These are phyloP conservation scores for Entomobrya proxima DNA, from an alignment of 2,888 invertebrate genomes.

Conservation along the genomic window DNA sequence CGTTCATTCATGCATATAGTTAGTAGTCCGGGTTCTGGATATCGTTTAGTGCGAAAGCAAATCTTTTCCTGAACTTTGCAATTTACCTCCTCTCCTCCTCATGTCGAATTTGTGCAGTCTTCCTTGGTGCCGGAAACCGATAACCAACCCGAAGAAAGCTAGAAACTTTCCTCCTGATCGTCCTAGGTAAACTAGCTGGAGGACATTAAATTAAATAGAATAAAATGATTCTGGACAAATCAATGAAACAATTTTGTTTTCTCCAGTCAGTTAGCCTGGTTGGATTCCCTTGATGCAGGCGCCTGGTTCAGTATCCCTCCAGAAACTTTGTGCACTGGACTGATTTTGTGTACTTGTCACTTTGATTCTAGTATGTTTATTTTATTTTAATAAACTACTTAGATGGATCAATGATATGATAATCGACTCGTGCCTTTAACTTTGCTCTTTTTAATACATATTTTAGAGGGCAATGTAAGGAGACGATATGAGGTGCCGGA, in stretches of 20 bases:
- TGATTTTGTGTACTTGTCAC: constrained; percentile 26
- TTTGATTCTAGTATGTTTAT: constrained; percentile 37
- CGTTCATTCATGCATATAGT: too few relatives aligned
- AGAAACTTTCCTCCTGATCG: constrained; percentile 42
- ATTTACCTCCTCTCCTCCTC: neutral
- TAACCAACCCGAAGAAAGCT: neutral
- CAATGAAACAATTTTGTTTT: neutral
- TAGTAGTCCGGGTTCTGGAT: neutral
- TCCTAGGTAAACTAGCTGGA: constrained; percentile 3
- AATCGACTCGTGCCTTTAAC: too few relatives aligned
- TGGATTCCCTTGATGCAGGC: constrained; percentile 48
- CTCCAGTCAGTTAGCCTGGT: constrained; percentile 45
- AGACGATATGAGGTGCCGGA: constrained; percentile 13
- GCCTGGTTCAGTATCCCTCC: constrained; percentile 53
- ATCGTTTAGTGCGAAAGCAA: neutral
- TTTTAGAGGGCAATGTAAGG: constrained; percentile 33
- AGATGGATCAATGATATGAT: too few relatives aligned
- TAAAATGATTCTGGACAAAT: neutral
- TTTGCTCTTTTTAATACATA: neutral
- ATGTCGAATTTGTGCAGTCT: constrained; percentile 39
- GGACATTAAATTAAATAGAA: neutral
- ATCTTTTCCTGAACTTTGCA: neutral
- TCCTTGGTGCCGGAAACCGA: constrained; percentile 45
- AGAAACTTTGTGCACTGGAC: constrained; percentile 44
- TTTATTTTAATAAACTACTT: neutral